These are phyloP conservation scores for Tricholaema leucomelas DNA, from an alignment of 2,113 vertebrate species.

Conservation along the genomic window DNA sequence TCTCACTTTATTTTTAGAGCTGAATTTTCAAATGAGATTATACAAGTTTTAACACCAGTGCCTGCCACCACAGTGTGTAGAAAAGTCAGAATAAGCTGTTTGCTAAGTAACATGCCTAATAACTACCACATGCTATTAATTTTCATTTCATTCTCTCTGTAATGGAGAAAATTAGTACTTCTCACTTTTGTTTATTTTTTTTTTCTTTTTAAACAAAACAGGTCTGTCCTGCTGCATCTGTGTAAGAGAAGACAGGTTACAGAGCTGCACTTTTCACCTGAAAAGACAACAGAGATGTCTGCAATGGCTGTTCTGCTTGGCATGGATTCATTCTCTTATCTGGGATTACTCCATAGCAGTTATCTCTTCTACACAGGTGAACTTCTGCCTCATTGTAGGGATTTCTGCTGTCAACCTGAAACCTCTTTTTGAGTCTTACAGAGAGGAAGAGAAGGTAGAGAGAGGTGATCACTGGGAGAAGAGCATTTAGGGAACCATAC, in stretches of 20 bases:
- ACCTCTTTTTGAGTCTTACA: background rate
- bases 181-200: background rate
- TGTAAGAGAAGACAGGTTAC: background rate
- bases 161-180: background rate
- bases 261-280: background rate
- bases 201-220: background rate
- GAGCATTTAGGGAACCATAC: background rate
- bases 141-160: background rate
- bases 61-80: background rate
- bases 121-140: background rate
- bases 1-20: background rate
- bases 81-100: background rate
- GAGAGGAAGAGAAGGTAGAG: background rate
- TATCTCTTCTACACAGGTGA: background rate
- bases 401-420: background rate
- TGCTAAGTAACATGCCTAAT: background rate
- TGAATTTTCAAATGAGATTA: background rate
- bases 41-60: background rate
- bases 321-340: background rate
- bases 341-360: background rate
- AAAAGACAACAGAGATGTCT: background rate
- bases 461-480: background rate
- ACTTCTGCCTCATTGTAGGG: background rate
- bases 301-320: background rate
- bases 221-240: background rate